Evolutionary conservation across 2,113 vertebrate genomes (phyloP).

Genomic region (Python bivittatus): DNA sequence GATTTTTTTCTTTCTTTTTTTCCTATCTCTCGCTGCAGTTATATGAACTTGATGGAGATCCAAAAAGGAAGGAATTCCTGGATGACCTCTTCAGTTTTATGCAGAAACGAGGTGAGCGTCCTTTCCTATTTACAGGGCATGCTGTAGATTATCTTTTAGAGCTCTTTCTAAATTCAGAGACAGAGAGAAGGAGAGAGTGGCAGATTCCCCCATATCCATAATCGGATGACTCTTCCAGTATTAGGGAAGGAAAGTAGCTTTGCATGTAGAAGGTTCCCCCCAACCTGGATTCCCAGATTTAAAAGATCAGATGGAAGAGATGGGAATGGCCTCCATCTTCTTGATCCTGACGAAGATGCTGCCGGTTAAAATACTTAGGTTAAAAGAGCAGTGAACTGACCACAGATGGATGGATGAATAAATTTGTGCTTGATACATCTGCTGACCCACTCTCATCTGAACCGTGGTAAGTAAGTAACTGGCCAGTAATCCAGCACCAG

Average conservation of each 20-base stretch:
- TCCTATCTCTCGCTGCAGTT: slow-evolving; percentile 70
- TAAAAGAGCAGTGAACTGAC: neutral
- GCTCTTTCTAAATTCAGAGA: neutral
- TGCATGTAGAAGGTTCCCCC: neutral
- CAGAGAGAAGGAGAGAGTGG: neutral
- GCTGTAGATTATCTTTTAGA: neutral
- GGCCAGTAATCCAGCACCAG: neutral
- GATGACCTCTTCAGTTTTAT: slow-evolving; percentile 97
- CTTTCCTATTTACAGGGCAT: neutral
- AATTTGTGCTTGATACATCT: neutral
- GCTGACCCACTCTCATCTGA: neutral
- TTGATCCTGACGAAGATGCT: neutral
- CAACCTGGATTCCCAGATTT: neutral
- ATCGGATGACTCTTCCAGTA: neutral
- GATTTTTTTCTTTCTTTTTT: neutral
- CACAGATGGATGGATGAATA: neutral
- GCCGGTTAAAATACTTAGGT: neutral
- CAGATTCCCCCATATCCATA: neutral
- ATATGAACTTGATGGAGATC: slow-evolving; percentile 93
- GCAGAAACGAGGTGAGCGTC: slow-evolving; percentile 91
- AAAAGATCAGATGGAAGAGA: neutral
- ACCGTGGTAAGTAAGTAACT: neutral
- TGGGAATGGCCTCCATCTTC: neutral
- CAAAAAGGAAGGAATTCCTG: slow-evolving; percentile 95
- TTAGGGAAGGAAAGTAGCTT: neutral